Evolutionary conservation across 2,113 vertebrate genomes (phyloP).

Genomic region (Tretioscincus oriximinensis): DNA sequence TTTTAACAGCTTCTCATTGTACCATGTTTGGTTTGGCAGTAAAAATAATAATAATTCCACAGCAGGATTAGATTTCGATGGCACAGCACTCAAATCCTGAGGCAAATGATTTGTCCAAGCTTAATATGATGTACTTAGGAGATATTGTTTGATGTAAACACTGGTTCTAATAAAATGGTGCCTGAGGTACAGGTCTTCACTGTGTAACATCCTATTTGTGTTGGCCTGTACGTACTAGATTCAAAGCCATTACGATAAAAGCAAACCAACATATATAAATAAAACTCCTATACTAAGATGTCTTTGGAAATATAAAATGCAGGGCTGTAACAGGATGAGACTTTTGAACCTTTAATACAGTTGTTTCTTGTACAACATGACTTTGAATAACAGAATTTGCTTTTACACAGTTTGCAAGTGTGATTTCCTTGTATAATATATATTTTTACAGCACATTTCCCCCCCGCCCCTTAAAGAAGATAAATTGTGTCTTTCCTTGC

Average conservation of each 20-base stretch:
- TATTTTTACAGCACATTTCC: too few relatives aligned
- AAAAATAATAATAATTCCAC: conserved; percentile 85
- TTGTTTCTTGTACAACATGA: background rate
- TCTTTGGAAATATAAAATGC: conserved; percentile 67
- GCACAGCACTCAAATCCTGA: conserved; percentile 94
- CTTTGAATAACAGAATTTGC: too few relatives aligned
- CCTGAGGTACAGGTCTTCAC: conserved; percentile 91
- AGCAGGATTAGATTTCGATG: conserved; percentile 93
- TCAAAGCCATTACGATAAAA: conserved; percentile 86
- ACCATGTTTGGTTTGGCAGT: conserved; percentile 91
- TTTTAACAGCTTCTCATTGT: conserved; percentile 79
- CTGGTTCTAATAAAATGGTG: conserved; percentile 96
- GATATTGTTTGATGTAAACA: conserved; percentile 98
- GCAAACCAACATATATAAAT: conserved; percentile 74
- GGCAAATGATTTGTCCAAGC: conserved; percentile 99
- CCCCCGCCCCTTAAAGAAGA: too few relatives aligned
- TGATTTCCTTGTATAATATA: too few relatives aligned
- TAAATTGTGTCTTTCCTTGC: too few relatives aligned
- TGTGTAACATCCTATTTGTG: conserved; percentile 92
- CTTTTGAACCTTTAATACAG: background rate
- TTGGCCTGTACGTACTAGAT: conserved; percentile 82
- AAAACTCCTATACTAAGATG: conserved; percentile 74
- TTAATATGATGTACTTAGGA: conserved; percentile 98
- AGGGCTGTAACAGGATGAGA: background rate
- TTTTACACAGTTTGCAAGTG: too few relatives aligned